Percentiles rank a stretch among this genome's conserved stretches.
phyloP scores from a whole-genome alignment of 2,888 invertebrate species.

The Leucoma salicis region DNA sequence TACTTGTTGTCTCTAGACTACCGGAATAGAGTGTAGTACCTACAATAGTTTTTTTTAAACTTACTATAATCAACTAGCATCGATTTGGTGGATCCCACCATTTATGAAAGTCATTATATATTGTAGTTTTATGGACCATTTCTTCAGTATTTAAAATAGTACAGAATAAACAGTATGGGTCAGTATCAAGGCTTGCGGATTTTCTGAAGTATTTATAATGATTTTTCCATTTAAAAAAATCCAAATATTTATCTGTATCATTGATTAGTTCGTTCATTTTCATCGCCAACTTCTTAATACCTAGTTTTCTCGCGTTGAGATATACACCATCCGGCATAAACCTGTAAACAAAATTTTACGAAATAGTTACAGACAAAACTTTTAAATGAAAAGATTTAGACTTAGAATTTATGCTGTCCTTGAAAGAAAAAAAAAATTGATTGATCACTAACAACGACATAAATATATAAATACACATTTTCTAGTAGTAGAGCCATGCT shows the following conservation, averaged over 20 bases:
- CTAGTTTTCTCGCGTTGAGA: conserved; percentile 33
- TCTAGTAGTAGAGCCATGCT: too few relatives aligned
- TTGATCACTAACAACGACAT: too few relatives aligned
- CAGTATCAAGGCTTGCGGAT: conserved; percentile 27
- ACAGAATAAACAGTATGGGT: conserved; percentile 42
- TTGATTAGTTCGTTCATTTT: conserved; percentile 38
- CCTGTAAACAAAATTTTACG: too few relatives aligned
- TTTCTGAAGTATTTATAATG: conserved; percentile 39
- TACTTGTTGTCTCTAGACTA: too few relatives aligned
- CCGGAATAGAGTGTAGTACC: too few relatives aligned
- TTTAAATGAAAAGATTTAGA: too few relatives aligned
- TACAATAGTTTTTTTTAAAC: too few relatives aligned
- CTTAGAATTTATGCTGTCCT: too few relatives aligned
- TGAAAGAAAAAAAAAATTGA: too few relatives aligned
- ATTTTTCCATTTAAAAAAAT: conserved; percentile 47
- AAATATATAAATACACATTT: too few relatives aligned
- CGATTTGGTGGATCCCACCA: conserved; percentile 23
- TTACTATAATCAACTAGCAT: conserved; percentile 11
- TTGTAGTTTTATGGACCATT: conserved; percentile 20
- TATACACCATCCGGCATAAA: conserved; percentile 46
- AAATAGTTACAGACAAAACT: background rate
- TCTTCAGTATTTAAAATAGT: conserved; percentile 30
- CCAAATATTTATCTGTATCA: conserved; percentile 33
- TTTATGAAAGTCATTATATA: conserved; percentile 26
- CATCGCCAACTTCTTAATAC: conserved; percentile 25